Percentiles rank a stretch among this genome's conserved stretches.
phyloP scores from a whole-genome alignment of 2,113 vertebrate species.

The Solenodon paradoxus region DNA sequence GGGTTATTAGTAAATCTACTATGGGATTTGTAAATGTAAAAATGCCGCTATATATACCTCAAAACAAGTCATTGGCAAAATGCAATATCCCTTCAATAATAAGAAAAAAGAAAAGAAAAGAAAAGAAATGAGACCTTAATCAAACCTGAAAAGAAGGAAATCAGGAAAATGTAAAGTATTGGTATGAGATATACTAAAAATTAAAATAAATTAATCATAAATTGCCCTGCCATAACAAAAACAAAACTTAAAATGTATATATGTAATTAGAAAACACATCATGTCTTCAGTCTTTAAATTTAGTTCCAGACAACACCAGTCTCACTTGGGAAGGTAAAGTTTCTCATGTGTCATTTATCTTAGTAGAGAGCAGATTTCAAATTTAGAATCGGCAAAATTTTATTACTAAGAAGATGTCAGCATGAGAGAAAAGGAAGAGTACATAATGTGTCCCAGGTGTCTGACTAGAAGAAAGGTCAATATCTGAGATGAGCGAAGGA shows the following conservation, averaged over 20 bases:
- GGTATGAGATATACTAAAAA: not conserved
- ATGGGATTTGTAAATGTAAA: too few relatives aligned
- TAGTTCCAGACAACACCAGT: not conserved
- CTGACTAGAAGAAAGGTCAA: not conserved
- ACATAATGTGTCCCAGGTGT: not conserved
- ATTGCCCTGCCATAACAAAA: not conserved
- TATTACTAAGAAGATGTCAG: not conserved
- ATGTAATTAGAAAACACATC: not conserved
- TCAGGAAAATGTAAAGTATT: not conserved
- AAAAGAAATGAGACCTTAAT: not conserved
- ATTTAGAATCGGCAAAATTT: not conserved
- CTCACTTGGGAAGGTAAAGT: not conserved
- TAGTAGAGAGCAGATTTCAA: not conserved
- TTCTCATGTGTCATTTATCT: not conserved
- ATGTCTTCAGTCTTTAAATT: not conserved
- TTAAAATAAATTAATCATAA: not conserved
- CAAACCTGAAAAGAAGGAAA: not conserved
- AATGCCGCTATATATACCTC: too few relatives aligned
- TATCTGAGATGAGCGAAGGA: not conserved
- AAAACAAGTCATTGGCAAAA: too few relatives aligned
- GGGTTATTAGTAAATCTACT: too few relatives aligned
- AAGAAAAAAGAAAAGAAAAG: conserved; percentile 13
- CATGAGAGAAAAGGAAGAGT: not conserved
- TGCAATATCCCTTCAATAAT: not conserved
- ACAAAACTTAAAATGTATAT: not conserved